Evolutionary conservation across 2,888 invertebrate species (phyloP).

Genomic region (Epistrophe grossulariae): DNA sequence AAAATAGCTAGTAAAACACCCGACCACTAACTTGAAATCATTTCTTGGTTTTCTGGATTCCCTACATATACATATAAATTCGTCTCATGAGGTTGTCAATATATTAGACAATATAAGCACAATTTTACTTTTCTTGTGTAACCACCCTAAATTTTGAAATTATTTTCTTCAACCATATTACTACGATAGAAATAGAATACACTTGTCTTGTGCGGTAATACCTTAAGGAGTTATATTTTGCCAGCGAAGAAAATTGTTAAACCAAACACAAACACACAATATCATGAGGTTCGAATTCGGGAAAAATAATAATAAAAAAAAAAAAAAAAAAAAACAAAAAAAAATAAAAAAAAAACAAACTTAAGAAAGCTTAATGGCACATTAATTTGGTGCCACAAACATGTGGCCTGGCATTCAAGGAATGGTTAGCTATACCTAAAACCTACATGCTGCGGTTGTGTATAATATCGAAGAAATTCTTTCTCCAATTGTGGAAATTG

Average conservation of each 20-base stretch:
- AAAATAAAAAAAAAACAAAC: slow-evolving; percentile 17
- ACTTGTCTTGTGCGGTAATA: slow-evolving; percentile 6
- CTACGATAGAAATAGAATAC: not conserved
- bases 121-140: not conserved
- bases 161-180: slow-evolving; percentile 32
- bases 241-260: slow-evolving; percentile 7
- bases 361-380: slow-evolving; percentile 69
- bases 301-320: slow-evolving; percentile 6
- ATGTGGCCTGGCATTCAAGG: slow-evolving; percentile 50
- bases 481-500: slow-evolving; percentile 68
- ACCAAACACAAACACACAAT: slow-evolving; percentile 33
- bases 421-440: slow-evolving; percentile 26
- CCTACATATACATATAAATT: not conserved
- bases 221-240: slow-evolving; percentile 21
- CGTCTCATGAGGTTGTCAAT: not conserved
- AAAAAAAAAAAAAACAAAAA: slow-evolving; percentile 26
- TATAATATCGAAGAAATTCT: slow-evolving; percentile 41
- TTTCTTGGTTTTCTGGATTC: not conserved
- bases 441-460: slow-evolving; percentile 13
- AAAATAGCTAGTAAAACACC: not conserved
- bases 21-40: not conserved
- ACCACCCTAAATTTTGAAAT: slow-evolving; percentile 31
- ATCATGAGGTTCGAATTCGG: not conserved
- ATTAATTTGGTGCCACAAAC: slow-evolving; percentile 72
- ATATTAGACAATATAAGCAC: not conserved